Base-by-base conservation (phyloP, 2,888 invertebrate species). In the Amblyjoppa fuscipennis region DNA sequence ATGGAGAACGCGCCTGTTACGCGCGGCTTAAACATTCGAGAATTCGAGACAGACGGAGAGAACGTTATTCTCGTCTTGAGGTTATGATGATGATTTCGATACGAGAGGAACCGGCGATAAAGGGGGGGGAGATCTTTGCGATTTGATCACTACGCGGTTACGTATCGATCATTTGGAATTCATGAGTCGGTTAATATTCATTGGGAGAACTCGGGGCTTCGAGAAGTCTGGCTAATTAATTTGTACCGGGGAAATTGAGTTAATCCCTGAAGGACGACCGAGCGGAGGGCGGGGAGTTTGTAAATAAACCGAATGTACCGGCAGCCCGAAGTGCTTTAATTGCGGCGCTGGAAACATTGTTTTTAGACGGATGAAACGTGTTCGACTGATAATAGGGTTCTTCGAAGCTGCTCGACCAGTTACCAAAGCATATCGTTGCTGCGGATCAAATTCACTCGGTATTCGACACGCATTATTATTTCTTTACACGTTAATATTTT, bases 181-280 rank as follows among this genome's bases (percentile, higher is more conserved):
- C 83, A 80, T 80, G 85, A 85, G 68, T 73, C 61, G 69, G 68
- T 80, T 69, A 83, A 79, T 76, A 85, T 85, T 85, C 85, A 82
- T 82, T 59, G 75, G 38, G 59, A 64, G 49, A 28, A 70, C 56
- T 41, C 11, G 28, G 20, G 53, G 41, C 78, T 7, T 13, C 31
- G 13, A 11, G 56, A 71, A 75, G 64, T 80, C 79, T 79, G 66
- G 28, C 41, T 85, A 76, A 85, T 85, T 76, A 76, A 71, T 59
- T 64, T 41, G 66, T 59, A 20, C 61, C 25, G 56, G 56, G 51
- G 81, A 74, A 51, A 84, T 75, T 20, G 61, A 84, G 61, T 74
- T 59, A 41, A 77, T 74, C 61, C 77, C 76, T 34, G 76, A 76
- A 53, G 61, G 75, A 76, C 64, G 51, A 34, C 9, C 1, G 45